A percentile compares a stretch with the other conserved stretches of the same genome.
Evolutionary conservation across 2,888 invertebrate species (phyloP).

Genomic region (Oeneis ivallda): DNA sequence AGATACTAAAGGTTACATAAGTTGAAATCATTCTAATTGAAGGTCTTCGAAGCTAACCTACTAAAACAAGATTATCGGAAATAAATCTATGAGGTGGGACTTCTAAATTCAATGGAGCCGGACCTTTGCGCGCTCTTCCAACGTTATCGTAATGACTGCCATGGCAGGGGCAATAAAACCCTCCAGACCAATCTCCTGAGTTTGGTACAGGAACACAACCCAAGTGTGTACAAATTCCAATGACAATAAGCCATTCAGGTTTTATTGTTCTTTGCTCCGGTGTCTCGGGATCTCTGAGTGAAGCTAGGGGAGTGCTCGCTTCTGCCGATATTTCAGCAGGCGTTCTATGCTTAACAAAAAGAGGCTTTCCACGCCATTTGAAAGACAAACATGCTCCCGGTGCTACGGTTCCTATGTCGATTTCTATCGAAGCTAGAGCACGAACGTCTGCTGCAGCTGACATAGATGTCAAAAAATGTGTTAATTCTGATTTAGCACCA

Average conservation of each 20-base stretch:
- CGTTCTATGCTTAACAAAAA: conserved; percentile 88
- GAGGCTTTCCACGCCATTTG: conserved; percentile 92
- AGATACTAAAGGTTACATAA: no score
- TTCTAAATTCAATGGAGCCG: conserved; percentile 87
- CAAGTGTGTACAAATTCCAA: conserved; percentile 91
- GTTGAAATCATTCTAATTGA: neutral
- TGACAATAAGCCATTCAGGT: conserved; percentile 88
- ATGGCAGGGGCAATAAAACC: conserved; percentile 92
- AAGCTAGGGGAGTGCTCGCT: conserved; percentile 79
- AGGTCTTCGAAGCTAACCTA: conserved; percentile 57
- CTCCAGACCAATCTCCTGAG: conserved; percentile 84
- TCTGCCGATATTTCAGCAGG: conserved; percentile 84
- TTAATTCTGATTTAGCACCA: conserved; percentile 81
- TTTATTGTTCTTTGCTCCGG: conserved; percentile 84
- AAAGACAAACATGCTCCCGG: conserved; percentile 84
- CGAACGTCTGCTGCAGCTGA: conserved; percentile 87
- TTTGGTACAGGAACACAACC: conserved; percentile 91
- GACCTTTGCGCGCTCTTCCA: conserved; percentile 88
- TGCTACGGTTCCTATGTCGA: conserved; percentile 85
- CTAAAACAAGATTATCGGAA: conserved; percentile 78
- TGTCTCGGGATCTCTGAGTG: conserved; percentile 86
- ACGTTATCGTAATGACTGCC: conserved; percentile 91
- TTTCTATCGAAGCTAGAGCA: conserved; percentile 89
- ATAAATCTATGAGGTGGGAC: conserved; percentile 84
- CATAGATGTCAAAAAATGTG: conserved; percentile 82